Evolutionary conservation across 2,113 vertebrate species (phyloP).

Genomic region (Phodopus roborovskii): DNA sequence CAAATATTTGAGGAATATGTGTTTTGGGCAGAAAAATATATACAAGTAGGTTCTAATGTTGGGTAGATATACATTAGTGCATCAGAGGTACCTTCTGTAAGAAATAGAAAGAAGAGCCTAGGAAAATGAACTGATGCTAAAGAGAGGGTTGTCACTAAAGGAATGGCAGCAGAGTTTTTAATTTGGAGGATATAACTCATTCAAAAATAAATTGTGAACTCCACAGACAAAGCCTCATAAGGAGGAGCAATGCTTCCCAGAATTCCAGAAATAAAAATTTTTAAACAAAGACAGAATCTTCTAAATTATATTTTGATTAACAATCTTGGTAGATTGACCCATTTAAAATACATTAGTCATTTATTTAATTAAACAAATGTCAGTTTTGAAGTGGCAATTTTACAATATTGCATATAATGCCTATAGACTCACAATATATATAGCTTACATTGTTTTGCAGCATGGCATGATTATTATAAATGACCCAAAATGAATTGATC

Average conservation of each 20-base stretch:
- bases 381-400: constrained; percentile 77
- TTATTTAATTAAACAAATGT: constrained; percentile 74
- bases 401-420: constrained; percentile 50
- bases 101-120: constrained; percentile 79
- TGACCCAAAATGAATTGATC: constrained; percentile 57
- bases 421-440: constrained; percentile 7
- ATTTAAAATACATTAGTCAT: constrained; percentile 75
- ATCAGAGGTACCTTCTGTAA: constrained; percentile 71
- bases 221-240: constrained; percentile 55
- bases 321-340: constrained; percentile 77
- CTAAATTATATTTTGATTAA: constrained; percentile 73
- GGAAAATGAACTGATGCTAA: constrained; percentile 74
- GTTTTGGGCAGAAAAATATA: constrained; percentile 62
- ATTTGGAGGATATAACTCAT: constrained; percentile 64
- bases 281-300: constrained; percentile 68
- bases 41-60: constrained; percentile 68
- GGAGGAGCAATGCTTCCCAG: constrained; percentile 60
- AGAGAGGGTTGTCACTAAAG: constrained; percentile 79
- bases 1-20: constrained; percentile 29
- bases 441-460: constrained; percentile 43
- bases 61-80: constrained; percentile 62
- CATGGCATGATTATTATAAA: constrained; percentile 57
- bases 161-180: constrained; percentile 76
- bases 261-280: constrained; percentile 62
- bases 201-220: constrained; percentile 71